Evolutionary conservation across 2,888 invertebrate genomes (phyloP), one percentile per base, ranked within the genome.

Genomic region (Ormyrus thymus): DNA sequence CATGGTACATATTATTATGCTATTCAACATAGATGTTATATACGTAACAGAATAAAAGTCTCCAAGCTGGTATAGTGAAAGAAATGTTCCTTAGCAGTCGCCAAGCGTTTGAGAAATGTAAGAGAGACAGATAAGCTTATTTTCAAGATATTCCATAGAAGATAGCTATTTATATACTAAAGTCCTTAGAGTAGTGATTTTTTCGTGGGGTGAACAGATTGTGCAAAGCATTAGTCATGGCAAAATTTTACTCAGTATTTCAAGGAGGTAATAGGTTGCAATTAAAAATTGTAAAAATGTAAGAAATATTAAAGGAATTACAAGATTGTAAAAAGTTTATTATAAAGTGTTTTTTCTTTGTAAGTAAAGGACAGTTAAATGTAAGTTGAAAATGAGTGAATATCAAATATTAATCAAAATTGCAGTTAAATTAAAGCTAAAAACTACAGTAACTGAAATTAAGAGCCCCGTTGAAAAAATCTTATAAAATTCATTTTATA

Each of bases 91-190:
- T 73, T 48, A 53, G 75, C 78, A 83, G 80, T 80, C 81, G 81
- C 82, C 81, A 83, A 79, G 81, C 84, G 82, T 77, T 81, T 79
- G 72, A 81, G 76, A 75, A 8, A 66, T 29, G 29, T 29, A 7
- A 8, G n/a, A 10, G 45, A 62, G 64, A 50, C 8, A 46, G 66
- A 9, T 7, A 59, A 46, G 64, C 43, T 29, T 1, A 61, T 1
- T 46, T 56, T 51, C n/a, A 61, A 64, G 69, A 15, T 50, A 48
- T 46, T 58, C 58, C 10, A n/a, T 15, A 8, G 9, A 45, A 69
- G 13, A 10, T 13, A 59, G 46, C 48, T 58, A 29, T 29, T 29
- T 0, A 4, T 29, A 29, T 29, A 29, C 29, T 5, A 50, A 43
- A 56, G 46, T 69, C 7, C 15, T 10, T 46, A 56, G 45, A 55